Conservation (phyloP, 2,888 invertebrate species). For the Drosophila mimica region DNA sequence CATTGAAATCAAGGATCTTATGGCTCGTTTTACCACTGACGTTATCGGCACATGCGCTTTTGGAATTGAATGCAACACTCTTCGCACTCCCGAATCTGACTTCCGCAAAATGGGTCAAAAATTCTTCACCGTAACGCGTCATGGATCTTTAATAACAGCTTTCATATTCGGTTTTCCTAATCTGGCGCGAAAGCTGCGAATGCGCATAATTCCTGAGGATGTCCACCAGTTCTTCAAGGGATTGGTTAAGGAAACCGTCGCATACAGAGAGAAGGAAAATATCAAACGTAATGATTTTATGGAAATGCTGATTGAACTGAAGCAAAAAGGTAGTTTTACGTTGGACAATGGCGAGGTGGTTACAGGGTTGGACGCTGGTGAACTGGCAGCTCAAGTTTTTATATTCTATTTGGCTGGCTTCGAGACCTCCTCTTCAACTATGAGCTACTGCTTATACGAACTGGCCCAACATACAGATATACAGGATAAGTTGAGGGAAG, state of each 20-base stretch:
- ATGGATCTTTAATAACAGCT: constrained; percentile 5
- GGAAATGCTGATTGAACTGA: constrained; percentile 85
- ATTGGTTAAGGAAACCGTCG: constrained; percentile 83
- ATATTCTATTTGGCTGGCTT: constrained; percentile 86
- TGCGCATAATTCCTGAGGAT: constrained; percentile 66
- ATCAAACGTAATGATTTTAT: constrained; percentile 86
- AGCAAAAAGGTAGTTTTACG: constrained; percentile 67
- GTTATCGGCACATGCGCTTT: constrained; percentile 86
- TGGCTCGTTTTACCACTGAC: constrained; percentile 85
- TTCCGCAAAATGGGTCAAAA: constrained; percentile 77
- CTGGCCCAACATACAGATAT: constrained; percentile 85
- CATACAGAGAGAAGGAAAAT: constrained; percentile 81
- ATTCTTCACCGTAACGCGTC: constrained; percentile 30
- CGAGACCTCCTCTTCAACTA: constrained; percentile 86
- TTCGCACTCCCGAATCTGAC: constrained; percentile 79
- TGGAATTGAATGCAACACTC: constrained; percentile 85
- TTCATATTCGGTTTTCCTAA: constrained; percentile 62
- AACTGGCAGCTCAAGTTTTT: constrained; percentile 86
- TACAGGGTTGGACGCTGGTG: constrained; percentile 75
- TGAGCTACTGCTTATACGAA: constrained; percentile 85
- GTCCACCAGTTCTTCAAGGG: constrained; percentile 79
- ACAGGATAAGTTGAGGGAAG: constrained; percentile 84
- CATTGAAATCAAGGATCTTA: constrained; percentile 84
- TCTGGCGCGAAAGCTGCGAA: constrained; percentile 63
- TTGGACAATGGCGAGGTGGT: constrained; percentile 70